Base-by-base conservation (phyloP, 1,140 invertebrate genomes). In the Orius insidiosus region DNA sequence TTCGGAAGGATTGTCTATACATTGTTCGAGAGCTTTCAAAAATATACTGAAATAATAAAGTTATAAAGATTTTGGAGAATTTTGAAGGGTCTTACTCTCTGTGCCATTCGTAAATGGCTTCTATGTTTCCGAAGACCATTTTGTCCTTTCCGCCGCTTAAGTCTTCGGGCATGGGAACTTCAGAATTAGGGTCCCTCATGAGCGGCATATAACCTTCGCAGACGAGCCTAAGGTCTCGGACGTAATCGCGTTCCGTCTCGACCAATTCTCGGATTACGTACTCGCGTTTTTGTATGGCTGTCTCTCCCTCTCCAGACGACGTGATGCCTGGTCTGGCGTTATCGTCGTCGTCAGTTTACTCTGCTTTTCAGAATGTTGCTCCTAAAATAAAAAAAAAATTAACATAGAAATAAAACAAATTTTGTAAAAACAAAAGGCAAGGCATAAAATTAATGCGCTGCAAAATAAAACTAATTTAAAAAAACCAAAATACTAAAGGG, bases 41-140 rank as follows among this genome's bases (percentile, higher is more conserved):
- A 98, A 97, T 55, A 76, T 80, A 59, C 90, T 96, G 65, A 49
- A 75, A 71, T 54, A 53, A 55, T n/a, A 56, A 39, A 57, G 35
- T 36, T 36, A 36, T n/a, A n/a, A n/a, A n/a, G n/a, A 10, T 15
- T n/a, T 36, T 3, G 14, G n/a, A 36, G 9, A 36, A 36, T 15
- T 4, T n/a, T 36, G 35, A 11, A 4, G 3, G 35, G 35, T 11
- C 87, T 89, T 68, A 97, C 92, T 96, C 88, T 74, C 83, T 76
- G 63, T 98, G 95, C 85, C 90, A 98, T 60, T 98, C 92, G 63
- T 92, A 96, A 48, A 99, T 98, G 34, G 85, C 84, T 63, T 95
- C 87, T 55, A 98, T 82, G 63, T 98, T 99, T 18, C 94, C 93
- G 65, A 98, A 98, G 30, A 98, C 82, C 71, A 98, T 93, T 64